Evolutionary conservation across 1,140 invertebrate genomes (phyloP).

Genomic region (Macrotrachela quadricornifera): DNA sequence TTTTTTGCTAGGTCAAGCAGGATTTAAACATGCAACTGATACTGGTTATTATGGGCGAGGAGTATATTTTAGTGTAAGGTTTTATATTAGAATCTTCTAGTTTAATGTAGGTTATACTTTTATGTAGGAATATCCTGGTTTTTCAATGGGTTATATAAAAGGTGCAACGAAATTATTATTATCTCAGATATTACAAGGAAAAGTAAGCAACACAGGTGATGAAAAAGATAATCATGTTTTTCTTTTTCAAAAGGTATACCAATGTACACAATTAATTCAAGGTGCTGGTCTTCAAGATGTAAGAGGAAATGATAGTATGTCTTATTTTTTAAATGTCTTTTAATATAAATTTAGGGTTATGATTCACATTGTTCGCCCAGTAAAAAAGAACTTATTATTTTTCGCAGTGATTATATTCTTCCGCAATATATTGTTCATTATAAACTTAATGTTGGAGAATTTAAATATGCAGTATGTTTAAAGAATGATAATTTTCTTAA

Average conservation of each 20-base stretch:
- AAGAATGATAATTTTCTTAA: no score
- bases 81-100: no score
- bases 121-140: conserved; percentile 12
- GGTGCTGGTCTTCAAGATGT: no score
- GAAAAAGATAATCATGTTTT: no score
- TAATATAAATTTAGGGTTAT: conserved; percentile 11
- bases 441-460: conserved; percentile 10
- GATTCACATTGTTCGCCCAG: conserved; percentile 20
- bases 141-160: conserved; percentile 18
- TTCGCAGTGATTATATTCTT: conserved; percentile 16
- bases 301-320: neutral
- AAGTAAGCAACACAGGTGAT: conserved; percentile 3
- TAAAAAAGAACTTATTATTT: conserved; percentile 19
- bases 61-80: conserved; percentile 19
- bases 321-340: conserved; percentile 8
- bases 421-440: conserved; percentile 20
- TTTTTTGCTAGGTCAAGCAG: neutral
- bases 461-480: conserved; percentile 11
- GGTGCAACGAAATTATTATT: conserved; percentile 14
- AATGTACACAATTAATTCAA: no score
- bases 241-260: no score
- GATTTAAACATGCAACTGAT: neutral
- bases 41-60: conserved; percentile 12
- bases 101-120: no score
- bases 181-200: conserved; percentile 19